phyloP scores from a whole-genome alignment of 2,113 vertebrate genomes.

The Vireo altiloquus region DNA sequence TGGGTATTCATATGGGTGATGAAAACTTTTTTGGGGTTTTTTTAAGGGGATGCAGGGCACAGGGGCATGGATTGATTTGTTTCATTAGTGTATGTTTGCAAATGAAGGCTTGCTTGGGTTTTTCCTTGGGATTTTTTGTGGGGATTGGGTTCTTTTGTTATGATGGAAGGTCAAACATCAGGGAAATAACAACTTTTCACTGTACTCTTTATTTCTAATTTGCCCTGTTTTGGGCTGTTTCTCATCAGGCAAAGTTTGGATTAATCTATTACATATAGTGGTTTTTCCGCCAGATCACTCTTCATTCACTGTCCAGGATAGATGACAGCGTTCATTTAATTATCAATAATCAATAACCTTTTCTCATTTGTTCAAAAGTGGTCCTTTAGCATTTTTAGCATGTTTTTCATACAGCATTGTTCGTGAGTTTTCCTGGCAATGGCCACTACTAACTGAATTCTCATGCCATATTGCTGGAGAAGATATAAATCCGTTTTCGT shows the following conservation, averaged over 20 bases:
- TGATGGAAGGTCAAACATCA: neutral
- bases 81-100: neutral
- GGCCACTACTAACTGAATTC: neutral
- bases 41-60: fast-evolving
- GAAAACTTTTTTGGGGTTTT: neutral
- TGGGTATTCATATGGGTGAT: neutral
- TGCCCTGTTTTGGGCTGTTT: neutral
- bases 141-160: neutral
- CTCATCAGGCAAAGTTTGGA: neutral
- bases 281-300: neutral
- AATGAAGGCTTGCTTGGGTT: neutral
- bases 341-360: neutral
- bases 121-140: neutral
- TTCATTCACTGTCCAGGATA: neutral
- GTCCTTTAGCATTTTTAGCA: neutral
- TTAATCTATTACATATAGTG: neutral
- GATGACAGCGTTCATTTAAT: neutral
- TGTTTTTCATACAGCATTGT: neutral
- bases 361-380: neutral
- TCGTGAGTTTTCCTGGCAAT: neutral
- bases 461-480: fast-evolving
- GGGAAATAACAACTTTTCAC: neutral
- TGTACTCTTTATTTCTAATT: neutral
- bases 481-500: neutral
- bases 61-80: neutral